Percentiles rank a stretch among this genome's conserved stretches.
Evolutionary conservation across 2,888 invertebrate genomes (phyloP).

Genomic region (Drosophila mulleri): DNA sequence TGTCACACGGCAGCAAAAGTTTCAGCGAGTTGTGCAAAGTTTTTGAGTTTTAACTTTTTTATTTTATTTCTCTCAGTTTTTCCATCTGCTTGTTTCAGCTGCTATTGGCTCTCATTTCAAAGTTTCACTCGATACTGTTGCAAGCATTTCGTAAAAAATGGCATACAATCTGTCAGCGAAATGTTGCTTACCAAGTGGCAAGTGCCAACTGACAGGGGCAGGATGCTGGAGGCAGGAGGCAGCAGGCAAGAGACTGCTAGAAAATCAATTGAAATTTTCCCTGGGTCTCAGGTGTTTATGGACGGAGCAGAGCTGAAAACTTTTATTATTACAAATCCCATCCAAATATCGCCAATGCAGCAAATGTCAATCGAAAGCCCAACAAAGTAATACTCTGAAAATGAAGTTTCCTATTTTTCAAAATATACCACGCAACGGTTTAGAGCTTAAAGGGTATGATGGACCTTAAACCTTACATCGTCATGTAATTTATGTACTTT

Average conservation of each 20-base stretch:
- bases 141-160: constrained; percentile 71
- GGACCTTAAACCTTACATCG: not conserved
- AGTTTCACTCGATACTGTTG: constrained; percentile 73
- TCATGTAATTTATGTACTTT: not conserved
- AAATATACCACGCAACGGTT: constrained; percentile 12
- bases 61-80: constrained; percentile 37
- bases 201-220: constrained; percentile 31
- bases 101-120: constrained; percentile 62
- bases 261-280: constrained; percentile 73
- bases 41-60: constrained; percentile 38
- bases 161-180: constrained; percentile 79
- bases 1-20: constrained; percentile 66
- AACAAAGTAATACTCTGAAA: constrained; percentile 34
- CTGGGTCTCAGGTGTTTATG: constrained; percentile 70
- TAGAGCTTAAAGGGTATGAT: no score
- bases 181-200: constrained; percentile 55
- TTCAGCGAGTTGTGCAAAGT: constrained; percentile 49
- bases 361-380: constrained; percentile 57
- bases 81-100: constrained; percentile 74
- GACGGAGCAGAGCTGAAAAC: constrained; percentile 34
- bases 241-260: constrained; percentile 38
- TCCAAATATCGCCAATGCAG: constrained; percentile 54
- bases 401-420: constrained; percentile 33
- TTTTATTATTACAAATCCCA: constrained; percentile 54
- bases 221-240: constrained; percentile 2